A percentile compares a stretch with the other conserved stretches of the same genome.
These are phyloP conservation scores for Engraulis encrasicolus DNA, from an alignment of 2,113 vertebrate species.

Conservation along the genomic window DNA sequence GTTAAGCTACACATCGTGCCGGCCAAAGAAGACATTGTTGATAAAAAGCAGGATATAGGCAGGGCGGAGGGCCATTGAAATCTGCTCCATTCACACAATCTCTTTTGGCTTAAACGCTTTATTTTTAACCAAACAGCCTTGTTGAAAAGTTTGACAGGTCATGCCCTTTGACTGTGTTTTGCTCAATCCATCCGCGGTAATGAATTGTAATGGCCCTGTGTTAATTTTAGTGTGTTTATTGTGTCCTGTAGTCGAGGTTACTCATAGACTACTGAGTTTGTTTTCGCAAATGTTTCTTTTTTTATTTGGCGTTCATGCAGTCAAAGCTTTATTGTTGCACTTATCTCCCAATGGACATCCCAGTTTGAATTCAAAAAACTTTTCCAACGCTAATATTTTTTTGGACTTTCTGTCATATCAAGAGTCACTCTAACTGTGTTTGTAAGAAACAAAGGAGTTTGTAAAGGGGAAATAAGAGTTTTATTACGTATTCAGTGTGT, in stretches of 20 bases:
- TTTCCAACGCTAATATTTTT: not conserved
- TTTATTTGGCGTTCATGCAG: not conserved
- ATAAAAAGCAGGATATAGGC: not conserved
- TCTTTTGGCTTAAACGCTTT: not conserved
- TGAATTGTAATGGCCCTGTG: not conserved
- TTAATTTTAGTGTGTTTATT: not conserved
- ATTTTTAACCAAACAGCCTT: constrained; percentile 1
- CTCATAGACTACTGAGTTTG: not conserved
- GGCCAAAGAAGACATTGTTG: constrained; percentile 14
- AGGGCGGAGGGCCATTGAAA: constrained; percentile 16
- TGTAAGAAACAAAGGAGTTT: not conserved
- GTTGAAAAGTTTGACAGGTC: constrained; percentile 6
- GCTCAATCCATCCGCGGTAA: not conserved
- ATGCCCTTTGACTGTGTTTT: not conserved
- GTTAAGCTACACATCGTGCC: not conserved
- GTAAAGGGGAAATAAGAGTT: no score
- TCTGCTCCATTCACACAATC: not conserved
- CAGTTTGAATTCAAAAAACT: not conserved
- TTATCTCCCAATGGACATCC: not conserved
- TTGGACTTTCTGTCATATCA: not conserved
- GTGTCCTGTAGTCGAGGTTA: not conserved
- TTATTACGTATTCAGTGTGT: not conserved
- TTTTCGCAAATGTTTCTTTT: not conserved
- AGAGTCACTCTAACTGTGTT: not conserved
- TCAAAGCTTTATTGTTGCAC: not conserved